Conservation (phyloP, 2,113 vertebrate species). For the Corvus moneduloides region DNA sequence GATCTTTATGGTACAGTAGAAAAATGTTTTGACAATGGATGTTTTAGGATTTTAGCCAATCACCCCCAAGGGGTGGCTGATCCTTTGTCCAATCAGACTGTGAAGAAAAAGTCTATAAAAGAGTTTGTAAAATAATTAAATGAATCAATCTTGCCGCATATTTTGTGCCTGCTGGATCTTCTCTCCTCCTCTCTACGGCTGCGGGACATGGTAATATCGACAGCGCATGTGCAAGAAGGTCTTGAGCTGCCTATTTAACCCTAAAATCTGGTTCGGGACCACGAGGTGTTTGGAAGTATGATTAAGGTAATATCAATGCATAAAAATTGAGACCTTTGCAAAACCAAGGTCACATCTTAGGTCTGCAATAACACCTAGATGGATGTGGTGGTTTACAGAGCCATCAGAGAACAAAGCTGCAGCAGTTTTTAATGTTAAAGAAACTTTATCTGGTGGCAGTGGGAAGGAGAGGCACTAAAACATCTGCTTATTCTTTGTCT, state of each 20-base stretch:
- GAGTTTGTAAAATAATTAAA: no score
- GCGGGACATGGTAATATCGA: no score
- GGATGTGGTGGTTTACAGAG: neutral
- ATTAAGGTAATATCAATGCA: neutral
- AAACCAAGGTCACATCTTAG: neutral
- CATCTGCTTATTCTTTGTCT: neutral
- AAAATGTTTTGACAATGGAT: no score
- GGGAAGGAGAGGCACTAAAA: neutral
- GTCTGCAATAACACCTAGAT: neutral
- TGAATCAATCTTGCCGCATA: no score
- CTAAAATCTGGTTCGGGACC: neutral
- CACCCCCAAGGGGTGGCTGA: no score
- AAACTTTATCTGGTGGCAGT: neutral
- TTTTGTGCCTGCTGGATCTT: no score
- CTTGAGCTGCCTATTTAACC: neutral
- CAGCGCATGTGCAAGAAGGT: neutral
- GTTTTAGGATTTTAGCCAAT: no score
- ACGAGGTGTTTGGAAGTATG: neutral
- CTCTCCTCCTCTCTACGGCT: no score
- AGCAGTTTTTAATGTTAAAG: neutral
- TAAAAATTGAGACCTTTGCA: neutral
- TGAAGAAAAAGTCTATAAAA: no score
- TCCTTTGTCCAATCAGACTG: no score
- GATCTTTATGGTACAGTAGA: no score
- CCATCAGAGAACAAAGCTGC: neutral